Evolutionary conservation across 2,797 vertebrate genomes (phyloP).

Genomic region (Picus viridis): DNA sequence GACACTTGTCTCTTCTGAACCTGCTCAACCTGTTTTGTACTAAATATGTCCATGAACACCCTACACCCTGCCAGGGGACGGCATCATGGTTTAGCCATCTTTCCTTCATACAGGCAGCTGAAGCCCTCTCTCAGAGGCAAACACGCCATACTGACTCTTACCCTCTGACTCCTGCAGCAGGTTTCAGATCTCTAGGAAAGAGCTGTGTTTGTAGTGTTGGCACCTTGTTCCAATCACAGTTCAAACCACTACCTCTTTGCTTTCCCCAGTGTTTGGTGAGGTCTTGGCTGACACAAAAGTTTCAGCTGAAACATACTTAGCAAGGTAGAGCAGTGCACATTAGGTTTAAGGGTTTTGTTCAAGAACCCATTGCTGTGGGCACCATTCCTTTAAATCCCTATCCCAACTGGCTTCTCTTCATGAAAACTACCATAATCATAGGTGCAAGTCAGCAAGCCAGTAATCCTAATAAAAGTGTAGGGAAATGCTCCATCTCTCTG

Average conservation of each 20-base stretch:
- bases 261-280: neutral
- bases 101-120: neutral
- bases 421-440: neutral
- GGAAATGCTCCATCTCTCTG: neutral
- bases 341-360: neutral
- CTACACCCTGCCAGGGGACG: too few relatives aligned
- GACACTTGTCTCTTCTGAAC: neutral
- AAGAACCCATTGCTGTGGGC: neutral
- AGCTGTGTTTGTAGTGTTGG: neutral
- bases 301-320: neutral
- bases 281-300: neutral
- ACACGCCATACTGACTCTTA: too few relatives aligned
- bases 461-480: neutral
- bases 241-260: neutral
- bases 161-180: rapidly evolving
- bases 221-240: neutral
- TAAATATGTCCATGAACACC: neutral
- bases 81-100: neutral
- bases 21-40: neutral
- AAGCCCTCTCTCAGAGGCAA: neutral
- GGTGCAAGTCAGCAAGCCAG: neutral
- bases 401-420: neutral
- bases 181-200: neutral
- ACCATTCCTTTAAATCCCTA: neutral
- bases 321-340: too few relatives aligned